Conservation (phyloP, 2,797 vertebrate species). For the Chiloscyllium punctatum region DNA sequence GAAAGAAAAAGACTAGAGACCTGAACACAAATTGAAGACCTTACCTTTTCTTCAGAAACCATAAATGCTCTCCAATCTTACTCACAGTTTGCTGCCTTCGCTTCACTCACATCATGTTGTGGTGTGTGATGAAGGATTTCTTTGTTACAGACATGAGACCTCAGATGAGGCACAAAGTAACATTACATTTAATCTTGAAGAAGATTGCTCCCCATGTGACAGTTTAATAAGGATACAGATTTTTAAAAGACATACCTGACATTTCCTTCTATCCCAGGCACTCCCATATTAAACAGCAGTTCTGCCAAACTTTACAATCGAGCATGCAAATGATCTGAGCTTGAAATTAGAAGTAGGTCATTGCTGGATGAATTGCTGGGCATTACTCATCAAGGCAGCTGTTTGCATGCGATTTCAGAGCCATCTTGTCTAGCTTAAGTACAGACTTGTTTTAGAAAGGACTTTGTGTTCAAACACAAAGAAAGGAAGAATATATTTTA, state of each 20-base stretch:
- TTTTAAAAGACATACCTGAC: not conserved
- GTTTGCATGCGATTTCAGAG: not conserved
- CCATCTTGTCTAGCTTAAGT: not conserved
- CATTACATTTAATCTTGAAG: not conserved
- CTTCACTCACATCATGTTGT: no score
- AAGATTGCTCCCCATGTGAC: not conserved
- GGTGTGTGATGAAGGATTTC: not conserved
- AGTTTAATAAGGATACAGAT: not conserved
- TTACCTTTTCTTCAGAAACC: no score
- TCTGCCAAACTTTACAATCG: not conserved
- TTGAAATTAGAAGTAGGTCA: not conserved
- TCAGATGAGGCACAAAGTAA: not conserved
- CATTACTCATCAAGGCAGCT: not conserved
- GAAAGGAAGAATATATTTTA: not conserved
- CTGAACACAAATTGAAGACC: no score
- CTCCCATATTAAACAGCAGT: not conserved
- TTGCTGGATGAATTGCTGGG: not conserved
- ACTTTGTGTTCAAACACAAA: not conserved
- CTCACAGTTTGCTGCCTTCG: no score
- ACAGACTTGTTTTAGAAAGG: not conserved
- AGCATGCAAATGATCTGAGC: not conserved
- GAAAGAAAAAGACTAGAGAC: no score
- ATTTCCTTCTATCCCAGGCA: not conserved
- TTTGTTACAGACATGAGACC: not conserved
- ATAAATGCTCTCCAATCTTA: no score